Base-by-base conservation (phyloP, 2,797 vertebrate genomes). In the Hydrophis major region DNA sequence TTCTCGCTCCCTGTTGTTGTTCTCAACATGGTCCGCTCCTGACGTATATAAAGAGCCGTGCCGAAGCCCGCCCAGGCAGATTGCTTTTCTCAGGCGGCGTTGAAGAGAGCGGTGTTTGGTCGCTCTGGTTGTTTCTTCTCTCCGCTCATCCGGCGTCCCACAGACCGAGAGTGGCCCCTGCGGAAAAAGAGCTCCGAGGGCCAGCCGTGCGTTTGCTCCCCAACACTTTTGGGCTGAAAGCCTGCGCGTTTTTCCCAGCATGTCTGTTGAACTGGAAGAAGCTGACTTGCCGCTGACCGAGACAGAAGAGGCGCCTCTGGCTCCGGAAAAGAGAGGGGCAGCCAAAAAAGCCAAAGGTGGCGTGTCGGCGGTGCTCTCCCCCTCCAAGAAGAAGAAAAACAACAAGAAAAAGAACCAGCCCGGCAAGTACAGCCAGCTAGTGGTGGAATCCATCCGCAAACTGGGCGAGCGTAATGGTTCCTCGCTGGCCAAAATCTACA, bases 341-440 rank as follows among this genome's bases (percentile, higher is more conserved):
- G 91, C 97, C 42, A 97, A 94, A 11, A 97, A 97, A 1, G 94
- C 92, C 16, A 96, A 95, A 2, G 92, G 63, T 0, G 93, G 12
- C 7, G 57, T 89, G 4, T 91, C 95, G 1, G 90, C 96, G 0
- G 90, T 96, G 0, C 88, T 96, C 56, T 94, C 97, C 12, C 96
- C 97, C 0, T 95, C 98, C 89, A 98, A 97, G 89, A 98, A 98
- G 93, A 97, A 95, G 2, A 98, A 97, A 87, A 97, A 95, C 93
- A 97, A 96, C 89, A 98, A 98, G 93, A 98, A 98, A n/a, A 98
- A 98, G 94, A 98, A 98, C 50, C 98, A 98, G 94, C 98, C 98
- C 0, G 98, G 98, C 22, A 98, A 98, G 91, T 98, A 98, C 92
- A 98, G 98, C 95, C 97, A 98, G 96, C 95, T 98, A 93, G 98